Conservation (phyloP, 2,797 vertebrate genomes). For the Sphaeramia orbicularis region DNA sequence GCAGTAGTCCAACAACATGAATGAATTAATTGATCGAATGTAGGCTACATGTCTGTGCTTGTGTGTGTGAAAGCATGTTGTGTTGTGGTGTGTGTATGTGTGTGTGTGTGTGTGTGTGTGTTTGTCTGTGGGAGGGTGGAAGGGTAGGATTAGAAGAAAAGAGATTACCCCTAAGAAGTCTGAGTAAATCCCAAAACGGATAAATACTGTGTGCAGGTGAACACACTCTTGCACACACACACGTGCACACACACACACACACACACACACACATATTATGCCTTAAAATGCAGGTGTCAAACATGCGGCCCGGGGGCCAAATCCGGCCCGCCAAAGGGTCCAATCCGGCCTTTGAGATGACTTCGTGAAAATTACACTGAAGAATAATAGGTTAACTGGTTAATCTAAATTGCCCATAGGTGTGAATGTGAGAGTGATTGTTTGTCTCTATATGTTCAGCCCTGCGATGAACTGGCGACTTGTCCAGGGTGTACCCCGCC, state of each 20-base stretch:
- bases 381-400: no score
- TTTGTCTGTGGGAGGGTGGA: conserved; percentile 1
- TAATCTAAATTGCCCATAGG: no score
- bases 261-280: no score
- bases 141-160: conserved; percentile 78
- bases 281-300: no score
- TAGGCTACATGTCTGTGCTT: conserved; percentile 47
- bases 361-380: no score
- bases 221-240: conserved; percentile 25
- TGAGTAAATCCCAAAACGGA: conserved; percentile 71
- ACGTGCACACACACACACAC: background rate
- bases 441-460: no score
- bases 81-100: conserved; percentile 11
- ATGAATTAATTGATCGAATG: conserved; percentile 63
- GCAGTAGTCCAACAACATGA: conserved; percentile 88
- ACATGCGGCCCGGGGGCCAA: no score
- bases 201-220: conserved; percentile 44
- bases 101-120: background rate
- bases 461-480: no score
- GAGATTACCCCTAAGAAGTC: conserved; percentile 79
- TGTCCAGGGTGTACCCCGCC: no score
- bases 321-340: no score
- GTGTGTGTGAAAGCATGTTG: conserved; percentile 28
- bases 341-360: no score
- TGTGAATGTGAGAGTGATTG: no score